Percentiles rank a stretch among this genome's conserved stretches.
phyloP scores from a whole-genome alignment of 2,113 vertebrate genomes.

The Gavia stellata region DNA sequence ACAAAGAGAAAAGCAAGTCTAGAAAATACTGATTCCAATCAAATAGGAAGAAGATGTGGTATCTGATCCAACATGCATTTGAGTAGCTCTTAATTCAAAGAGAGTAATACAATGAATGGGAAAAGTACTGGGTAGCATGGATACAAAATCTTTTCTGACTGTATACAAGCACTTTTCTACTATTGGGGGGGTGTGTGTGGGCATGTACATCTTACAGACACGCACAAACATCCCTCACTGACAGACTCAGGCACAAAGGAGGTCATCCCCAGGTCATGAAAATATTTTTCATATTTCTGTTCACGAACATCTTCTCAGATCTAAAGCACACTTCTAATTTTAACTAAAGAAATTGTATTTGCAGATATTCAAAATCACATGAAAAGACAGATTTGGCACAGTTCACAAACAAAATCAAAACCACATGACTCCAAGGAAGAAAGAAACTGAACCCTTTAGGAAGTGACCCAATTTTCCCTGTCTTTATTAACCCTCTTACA shows the following conservation, averaged over 20 bases:
- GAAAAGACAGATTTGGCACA: conserved; percentile 25
- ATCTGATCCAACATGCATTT: background rate
- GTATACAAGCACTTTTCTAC: background rate
- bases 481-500: background rate
- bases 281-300: background rate
- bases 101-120: background rate
- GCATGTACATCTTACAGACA: background rate
- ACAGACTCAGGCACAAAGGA: background rate
- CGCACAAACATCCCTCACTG: rapidly evolving
- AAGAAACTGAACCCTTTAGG: background rate
- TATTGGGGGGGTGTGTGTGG: too few relatives aligned
- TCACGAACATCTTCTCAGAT: background rate
- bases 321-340: background rate
- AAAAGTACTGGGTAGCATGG: background rate
- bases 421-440: background rate
- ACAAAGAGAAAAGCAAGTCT: background rate
- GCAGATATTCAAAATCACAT: background rate
- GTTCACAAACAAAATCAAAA: conserved; percentile 32
- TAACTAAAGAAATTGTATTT: background rate
- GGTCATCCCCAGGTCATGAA: background rate
- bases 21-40: background rate
- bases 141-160: background rate
- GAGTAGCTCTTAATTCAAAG: background rate
- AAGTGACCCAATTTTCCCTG: background rate
- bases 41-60: background rate